Percentiles rank a stretch among this genome's conserved stretches.
phyloP scores from a whole-genome alignment of 2,888 invertebrate genomes.

The Eurois occulta region DNA sequence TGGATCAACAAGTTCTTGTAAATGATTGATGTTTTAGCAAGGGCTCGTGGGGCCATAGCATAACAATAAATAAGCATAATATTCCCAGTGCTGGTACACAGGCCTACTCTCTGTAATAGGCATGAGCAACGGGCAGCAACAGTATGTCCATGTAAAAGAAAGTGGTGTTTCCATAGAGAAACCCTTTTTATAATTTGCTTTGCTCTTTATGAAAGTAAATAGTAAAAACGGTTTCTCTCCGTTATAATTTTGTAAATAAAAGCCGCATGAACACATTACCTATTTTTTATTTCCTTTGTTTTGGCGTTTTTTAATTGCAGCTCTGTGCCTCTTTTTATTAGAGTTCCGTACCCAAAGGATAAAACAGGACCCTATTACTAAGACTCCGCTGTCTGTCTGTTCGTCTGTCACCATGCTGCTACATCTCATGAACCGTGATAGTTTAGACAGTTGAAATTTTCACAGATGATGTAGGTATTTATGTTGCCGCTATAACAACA shows the following conservation, averaged over 20 bases:
- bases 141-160: not conserved
- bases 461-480: no score
- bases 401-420: no score
- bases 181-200: no score
- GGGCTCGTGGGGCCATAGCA: not conserved
- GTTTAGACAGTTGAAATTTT: no score
- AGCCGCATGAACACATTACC: not conserved
- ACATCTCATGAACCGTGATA: no score
- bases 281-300: not conserved
- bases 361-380: no score
- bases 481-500: no score
- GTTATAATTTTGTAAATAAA: slow-evolving; percentile 5
- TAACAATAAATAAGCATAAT: not conserved
- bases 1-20: slow-evolving; percentile 57
- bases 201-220: no score
- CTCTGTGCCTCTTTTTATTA: no score
- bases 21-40: not conserved
- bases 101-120: not conserved
- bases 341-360: no score
- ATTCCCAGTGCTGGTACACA: not conserved
- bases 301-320: no score
- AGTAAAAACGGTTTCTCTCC: not conserved
- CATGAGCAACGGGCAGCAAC: not conserved
- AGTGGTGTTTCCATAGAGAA: not conserved
- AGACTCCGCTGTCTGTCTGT: no score